phyloP scores from a whole-genome alignment of 2,888 invertebrate genomes.

The Agrypnus murinus region DNA sequence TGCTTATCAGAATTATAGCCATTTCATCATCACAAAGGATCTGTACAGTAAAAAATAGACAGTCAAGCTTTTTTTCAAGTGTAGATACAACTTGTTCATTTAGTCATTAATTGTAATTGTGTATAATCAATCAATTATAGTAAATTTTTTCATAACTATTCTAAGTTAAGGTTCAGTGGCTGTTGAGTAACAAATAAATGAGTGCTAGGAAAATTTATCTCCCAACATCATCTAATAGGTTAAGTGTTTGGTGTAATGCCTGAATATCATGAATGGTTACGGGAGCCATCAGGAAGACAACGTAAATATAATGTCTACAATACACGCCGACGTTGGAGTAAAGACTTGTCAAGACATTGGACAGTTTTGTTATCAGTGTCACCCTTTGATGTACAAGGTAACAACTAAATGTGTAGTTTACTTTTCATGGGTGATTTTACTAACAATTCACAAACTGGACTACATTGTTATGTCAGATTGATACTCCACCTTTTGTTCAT shows the following conservation, averaged over 20 bases:
- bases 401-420: conserved; percentile 37
- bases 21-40: conserved; percentile 36
- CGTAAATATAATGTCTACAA: conserved; percentile 63
- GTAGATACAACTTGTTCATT: no score
- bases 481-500: conserved; percentile 5
- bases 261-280: conserved; percentile 62
- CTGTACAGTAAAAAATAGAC: conserved; percentile 25
- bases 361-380: conserved; percentile 62
- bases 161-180: neutral
- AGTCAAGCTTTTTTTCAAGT: conserved; percentile 46
- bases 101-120: no score
- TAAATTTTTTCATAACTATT: neutral
- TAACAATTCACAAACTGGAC: neutral
- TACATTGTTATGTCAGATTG: no score
- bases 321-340: conserved; percentile 51
- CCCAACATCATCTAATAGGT: conserved; percentile 24
- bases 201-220: conserved; percentile 7
- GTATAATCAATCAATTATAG: no score
- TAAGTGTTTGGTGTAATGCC: conserved; percentile 56
- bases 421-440: conserved; percentile 1
- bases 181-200: neutral
- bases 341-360: conserved; percentile 58
- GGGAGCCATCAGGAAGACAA: conserved; percentile 60
- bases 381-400: conserved; percentile 55
- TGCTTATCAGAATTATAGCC: conserved; percentile 41